Evolutionary conservation across 1,140 invertebrate genomes (phyloP).

Genomic region (Caenorhabditis latens): DNA sequence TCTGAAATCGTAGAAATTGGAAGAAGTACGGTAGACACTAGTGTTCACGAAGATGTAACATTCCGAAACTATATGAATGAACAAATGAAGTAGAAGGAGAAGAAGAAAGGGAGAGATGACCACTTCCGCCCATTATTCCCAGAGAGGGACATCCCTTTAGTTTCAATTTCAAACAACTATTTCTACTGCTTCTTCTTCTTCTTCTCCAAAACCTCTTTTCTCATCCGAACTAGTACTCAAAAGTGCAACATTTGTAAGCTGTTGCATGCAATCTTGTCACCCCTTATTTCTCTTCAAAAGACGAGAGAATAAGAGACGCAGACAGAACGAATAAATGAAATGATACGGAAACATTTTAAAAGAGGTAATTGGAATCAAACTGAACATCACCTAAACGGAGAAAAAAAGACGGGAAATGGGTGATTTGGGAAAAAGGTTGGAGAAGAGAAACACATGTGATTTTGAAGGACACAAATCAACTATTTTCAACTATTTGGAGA

Average conservation of each 20-base stretch:
- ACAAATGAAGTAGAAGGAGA: not conserved
- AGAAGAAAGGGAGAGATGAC: not conserved
- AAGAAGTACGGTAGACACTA: not conserved
- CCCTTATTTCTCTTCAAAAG: too few species aligned
- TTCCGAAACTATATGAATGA: not conserved
- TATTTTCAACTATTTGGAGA: not conserved
- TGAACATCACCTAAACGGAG: too few species aligned
- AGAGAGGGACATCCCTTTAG: not conserved
- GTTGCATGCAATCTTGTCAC: too few species aligned
- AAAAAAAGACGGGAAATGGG: not conserved
- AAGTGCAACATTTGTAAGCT: not conserved
- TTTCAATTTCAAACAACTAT: not conserved
- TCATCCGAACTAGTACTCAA: not conserved
- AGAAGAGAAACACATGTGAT: not conserved
- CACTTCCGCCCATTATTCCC: too few species aligned
- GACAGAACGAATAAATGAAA: not conserved
- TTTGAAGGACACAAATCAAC: not conserved
- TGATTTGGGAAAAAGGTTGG: not conserved
- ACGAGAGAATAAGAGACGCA: not conserved
- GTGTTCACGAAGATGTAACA: too few species aligned
- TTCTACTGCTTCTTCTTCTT: not conserved
- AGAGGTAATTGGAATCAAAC: not conserved
- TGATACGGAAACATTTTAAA: conserved; percentile 4
- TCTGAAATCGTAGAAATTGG: not conserved
- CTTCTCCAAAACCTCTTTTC: not conserved